These are phyloP conservation scores for Syritta pipiens DNA, from an alignment of 2,888 invertebrate genomes.

Conservation along the genomic window DNA sequence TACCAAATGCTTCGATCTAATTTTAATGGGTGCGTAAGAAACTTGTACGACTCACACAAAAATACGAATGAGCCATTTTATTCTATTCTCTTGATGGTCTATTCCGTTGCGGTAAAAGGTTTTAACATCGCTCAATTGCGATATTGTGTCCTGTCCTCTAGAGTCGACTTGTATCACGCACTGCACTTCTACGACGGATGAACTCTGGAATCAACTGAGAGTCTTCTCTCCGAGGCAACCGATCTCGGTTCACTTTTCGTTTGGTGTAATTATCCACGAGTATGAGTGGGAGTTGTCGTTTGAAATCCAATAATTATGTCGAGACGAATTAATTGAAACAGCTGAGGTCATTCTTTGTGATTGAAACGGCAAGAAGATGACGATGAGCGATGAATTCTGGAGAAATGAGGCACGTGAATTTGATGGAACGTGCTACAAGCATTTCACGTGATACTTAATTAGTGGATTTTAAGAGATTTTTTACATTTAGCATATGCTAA, in stretches of 20 bases:
- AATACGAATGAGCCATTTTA: slow-evolving; percentile 5
- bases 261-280: background rate
- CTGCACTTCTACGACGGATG: background rate
- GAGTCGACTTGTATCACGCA: no score
- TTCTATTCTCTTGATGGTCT: background rate
- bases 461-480: no score
- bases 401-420: no score
- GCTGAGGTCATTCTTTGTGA: background rate
- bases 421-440: no score
- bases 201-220: background rate
- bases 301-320: background rate
- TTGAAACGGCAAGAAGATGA: no score
- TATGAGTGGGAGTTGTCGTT: slow-evolving; percentile 6
- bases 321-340: background rate
- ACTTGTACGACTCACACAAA: slow-evolving; percentile 1
- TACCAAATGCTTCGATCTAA: no score
- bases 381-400: no score
- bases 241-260: no score
- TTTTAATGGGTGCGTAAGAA: no score
- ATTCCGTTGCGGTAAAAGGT: background rate
- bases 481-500: no score
- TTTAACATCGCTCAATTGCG: background rate
- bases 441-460: no score
- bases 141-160: no score
- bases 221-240: background rate